These are phyloP conservation scores for Labroides dimidiatus DNA, from an alignment of 2,797 vertebrate genomes.

Conservation along the genomic window DNA sequence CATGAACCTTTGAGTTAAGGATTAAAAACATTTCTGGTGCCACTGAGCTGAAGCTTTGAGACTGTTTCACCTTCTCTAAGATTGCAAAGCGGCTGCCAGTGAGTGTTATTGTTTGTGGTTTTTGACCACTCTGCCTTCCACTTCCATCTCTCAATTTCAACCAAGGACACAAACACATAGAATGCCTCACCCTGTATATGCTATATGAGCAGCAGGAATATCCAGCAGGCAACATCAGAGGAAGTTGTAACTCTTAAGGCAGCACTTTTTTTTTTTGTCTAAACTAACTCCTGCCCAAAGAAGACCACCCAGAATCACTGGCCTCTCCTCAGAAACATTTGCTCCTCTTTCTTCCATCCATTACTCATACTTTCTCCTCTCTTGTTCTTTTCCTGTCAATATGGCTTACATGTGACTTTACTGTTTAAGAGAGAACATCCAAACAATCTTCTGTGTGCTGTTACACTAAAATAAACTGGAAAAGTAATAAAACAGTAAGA, in stretches of 20 bases:
- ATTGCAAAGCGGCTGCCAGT: slow-evolving; percentile 31
- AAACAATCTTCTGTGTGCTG: background rate
- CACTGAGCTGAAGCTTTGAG: slow-evolving; percentile 3
- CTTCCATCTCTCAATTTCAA: slow-evolving; percentile 52
- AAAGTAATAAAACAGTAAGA: background rate
- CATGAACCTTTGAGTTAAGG: slow-evolving; percentile 17
- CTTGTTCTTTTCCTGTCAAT: slow-evolving; percentile 46
- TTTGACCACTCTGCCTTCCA: slow-evolving; percentile 52
- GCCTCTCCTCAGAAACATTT: slow-evolving; percentile 31
- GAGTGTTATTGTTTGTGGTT: slow-evolving; percentile 59
- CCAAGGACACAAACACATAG: slow-evolving; percentile 55
- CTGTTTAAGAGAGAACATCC: slow-evolving; percentile 27
- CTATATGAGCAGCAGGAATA: slow-evolving; percentile 58
- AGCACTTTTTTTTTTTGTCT: slow-evolving; percentile 39
- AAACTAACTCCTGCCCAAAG: slow-evolving; percentile 59
- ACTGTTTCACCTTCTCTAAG: slow-evolving; percentile 20
- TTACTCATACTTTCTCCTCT: slow-evolving; percentile 67
- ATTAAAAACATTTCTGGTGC: slow-evolving; percentile 22
- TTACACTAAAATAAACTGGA: slow-evolving; percentile 6
- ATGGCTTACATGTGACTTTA: slow-evolving; percentile 24
- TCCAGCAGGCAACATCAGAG: slow-evolving; percentile 55
- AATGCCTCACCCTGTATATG: slow-evolving; percentile 50
- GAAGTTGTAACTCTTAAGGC: slow-evolving; percentile 61
- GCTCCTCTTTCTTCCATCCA: slow-evolving; percentile 48
- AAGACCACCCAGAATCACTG: slow-evolving; percentile 70